These are phyloP conservation scores for Baryphthengus martii DNA, from an alignment of 2,113 vertebrate genomes.

Conservation along the genomic window DNA sequence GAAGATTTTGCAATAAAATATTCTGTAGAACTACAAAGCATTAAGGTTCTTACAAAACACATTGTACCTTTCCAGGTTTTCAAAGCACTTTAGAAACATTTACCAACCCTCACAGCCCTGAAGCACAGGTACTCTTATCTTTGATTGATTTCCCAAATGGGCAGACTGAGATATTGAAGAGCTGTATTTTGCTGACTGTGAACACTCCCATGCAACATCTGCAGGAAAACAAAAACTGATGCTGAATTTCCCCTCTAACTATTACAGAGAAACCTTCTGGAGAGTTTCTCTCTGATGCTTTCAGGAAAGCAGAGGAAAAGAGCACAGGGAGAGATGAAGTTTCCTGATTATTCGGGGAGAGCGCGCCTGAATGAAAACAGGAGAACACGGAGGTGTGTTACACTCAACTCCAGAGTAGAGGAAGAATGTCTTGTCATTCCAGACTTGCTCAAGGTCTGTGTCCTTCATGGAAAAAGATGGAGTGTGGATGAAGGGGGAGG, in stretches of 20 bases:
- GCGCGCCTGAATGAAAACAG: not conserved
- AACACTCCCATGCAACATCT: not conserved
- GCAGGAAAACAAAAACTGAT: not conserved
- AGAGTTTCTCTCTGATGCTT: not conserved
- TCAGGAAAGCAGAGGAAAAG: not conserved
- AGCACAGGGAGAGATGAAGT: not conserved
- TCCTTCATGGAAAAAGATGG: not conserved
- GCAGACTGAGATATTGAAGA: not conserved
- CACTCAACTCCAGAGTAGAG: not conserved
- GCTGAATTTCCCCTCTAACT: not conserved
- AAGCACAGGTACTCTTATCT: not conserved
- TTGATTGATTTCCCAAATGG: constrained; percentile 9
- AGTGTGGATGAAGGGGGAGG: not conserved
- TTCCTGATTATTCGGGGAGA: not conserved
- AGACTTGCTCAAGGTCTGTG: rapidly evolving
- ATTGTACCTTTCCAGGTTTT: not conserved
- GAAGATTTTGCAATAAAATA: not conserved
- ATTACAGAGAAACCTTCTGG: not conserved
- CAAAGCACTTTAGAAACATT: not conserved
- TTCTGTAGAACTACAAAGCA: not conserved
- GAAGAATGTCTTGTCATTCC: not conserved
- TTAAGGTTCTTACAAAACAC: not conserved
- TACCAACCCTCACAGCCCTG: not conserved
- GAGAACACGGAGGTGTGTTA: not conserved
- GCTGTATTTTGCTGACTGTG: not conserved